Evolutionary conservation across 2,888 invertebrate genomes (phyloP), one percentile per base, ranked within the genome.

Genomic region (Vannuccia rotundouncinata): DNA sequence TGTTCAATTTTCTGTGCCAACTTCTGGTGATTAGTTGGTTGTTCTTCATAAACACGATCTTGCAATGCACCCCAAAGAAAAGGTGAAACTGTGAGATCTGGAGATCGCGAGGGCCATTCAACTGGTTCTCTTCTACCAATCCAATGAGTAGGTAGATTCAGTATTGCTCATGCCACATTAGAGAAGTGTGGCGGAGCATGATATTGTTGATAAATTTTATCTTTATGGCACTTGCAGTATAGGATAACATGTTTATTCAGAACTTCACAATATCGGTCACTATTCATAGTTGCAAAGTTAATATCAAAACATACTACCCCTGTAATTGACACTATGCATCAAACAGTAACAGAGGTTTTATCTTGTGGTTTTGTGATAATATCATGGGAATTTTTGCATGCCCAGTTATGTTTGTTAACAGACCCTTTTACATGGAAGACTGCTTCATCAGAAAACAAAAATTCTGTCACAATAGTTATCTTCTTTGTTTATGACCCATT

Each of bases 71-170:
- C 13, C 25, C 13, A 22, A n/a, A 66, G 25, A 66, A 66, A 66
- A 27, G 13, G 22, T 17, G 22, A 66, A 27, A 66, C 66, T 66
- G 66, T 66, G 22, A 66, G 66, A 66, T 66, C 66, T 22, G 66
- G 22, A 66, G 10, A 66, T 66, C 45, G 66, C 66, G 66, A 27
- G 66, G 22, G 66, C 17, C 10, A 66, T 66, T 66, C 66, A 66
- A 66, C 25, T 66, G 66, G 66, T 66, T 27, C 66, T 66, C 66
- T 66, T 66, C 2, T 66, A 66, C 66, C 66, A 66, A 66, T 66
- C 66, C 2, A 66, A 66, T 22, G 66, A 66, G 66, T 66, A 22
- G 66, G 10, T 17, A 5, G 66, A 66, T n/a, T n/a, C n/a, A n/a
- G n/a, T n/a, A n/a, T n/a, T n/a, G n/a, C n/a, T n/a, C n/a, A n/a